Evolutionary conservation across 2,888 invertebrate genomes (phyloP).

Genomic region (Epinotia demarniana): DNA sequence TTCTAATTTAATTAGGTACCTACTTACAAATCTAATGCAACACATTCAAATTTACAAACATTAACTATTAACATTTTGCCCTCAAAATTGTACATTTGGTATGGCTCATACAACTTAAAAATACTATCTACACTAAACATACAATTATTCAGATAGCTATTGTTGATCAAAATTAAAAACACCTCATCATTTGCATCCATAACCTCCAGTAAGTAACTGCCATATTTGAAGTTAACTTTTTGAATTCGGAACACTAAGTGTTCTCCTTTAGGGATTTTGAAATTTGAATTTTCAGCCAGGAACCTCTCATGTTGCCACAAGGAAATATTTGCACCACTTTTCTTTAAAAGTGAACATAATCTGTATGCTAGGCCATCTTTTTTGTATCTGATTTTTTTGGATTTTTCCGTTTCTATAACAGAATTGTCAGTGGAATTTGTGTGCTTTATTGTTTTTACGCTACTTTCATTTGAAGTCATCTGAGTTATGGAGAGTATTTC

Average conservation of each 20-base stretch:
- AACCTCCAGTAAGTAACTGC: conserved; percentile 64
- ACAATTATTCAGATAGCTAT: conserved; percentile 57
- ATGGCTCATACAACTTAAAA: conserved; percentile 72
- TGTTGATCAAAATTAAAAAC: conserved; percentile 67
- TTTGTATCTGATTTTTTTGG: conserved; percentile 71
- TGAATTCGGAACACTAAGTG: conserved; percentile 61
- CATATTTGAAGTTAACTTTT: conserved; percentile 66
- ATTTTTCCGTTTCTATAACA: conserved; percentile 49
- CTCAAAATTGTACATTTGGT: conserved; percentile 57
- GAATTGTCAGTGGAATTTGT: conserved; percentile 46
- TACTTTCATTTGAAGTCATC: conserved; percentile 48
- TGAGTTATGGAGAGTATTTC: conserved; percentile 64
- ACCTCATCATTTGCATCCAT: conserved; percentile 57
- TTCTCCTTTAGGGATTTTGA: conserved; percentile 70
- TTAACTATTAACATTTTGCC: conserved; percentile 66
- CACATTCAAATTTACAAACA: conserved; percentile 74
- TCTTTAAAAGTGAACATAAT: conserved; percentile 72
- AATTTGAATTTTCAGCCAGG: conserved; percentile 74
- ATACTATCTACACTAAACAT: conserved; percentile 56
- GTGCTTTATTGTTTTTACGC: conserved; percentile 45
- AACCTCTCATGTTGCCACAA: conserved; percentile 84
- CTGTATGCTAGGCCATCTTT: conserved; percentile 78
- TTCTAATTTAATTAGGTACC: background rate
- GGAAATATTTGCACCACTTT: conserved; percentile 73
- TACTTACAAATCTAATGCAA: conserved; percentile 43